Conservation (phyloP, 2,888 invertebrate species). For the Scaptomyza reducta region DNA sequence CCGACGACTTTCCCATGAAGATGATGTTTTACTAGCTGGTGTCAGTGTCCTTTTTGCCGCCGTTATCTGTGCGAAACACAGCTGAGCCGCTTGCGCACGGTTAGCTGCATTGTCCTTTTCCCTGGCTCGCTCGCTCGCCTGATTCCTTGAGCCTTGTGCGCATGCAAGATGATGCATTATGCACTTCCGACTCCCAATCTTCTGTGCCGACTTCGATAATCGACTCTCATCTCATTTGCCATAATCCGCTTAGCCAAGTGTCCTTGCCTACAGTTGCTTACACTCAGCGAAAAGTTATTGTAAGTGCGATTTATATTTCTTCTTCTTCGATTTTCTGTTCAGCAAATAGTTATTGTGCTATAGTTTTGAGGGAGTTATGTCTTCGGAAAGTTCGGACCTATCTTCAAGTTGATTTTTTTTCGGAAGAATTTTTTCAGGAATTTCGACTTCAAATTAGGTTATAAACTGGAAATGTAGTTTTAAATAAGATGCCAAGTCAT, state of each 20-base stretch:
- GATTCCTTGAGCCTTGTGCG: constrained; percentile 38
- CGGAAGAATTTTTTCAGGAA: too few relatives aligned
- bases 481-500: too few relatives aligned
- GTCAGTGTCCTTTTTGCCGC: constrained; percentile 80
- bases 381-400: too few relatives aligned
- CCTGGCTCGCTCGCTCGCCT: constrained; percentile 1
- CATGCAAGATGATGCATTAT: constrained; percentile 76
- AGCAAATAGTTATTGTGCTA: not conserved
- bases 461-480: too few relatives aligned
- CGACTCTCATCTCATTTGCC: constrained; percentile 28
- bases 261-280: constrained; percentile 45
- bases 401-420: too few relatives aligned
- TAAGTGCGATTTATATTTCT: too few relatives aligned
- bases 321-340: not conserved
- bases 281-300: not conserved
- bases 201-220: constrained; percentile 27
- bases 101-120: constrained; percentile 79
- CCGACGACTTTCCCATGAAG: constrained; percentile 51
- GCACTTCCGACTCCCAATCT: constrained; percentile 58
- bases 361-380: too few relatives aligned
- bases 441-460: too few relatives aligned
- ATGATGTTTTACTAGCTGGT: constrained; percentile 26
- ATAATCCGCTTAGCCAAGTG: constrained; percentile 76
- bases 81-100: constrained; percentile 82
- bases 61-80: constrained; percentile 71